Base-by-base conservation (phyloP, 2,113 vertebrate genomes). In the Rhagologus leucostigma region DNA sequence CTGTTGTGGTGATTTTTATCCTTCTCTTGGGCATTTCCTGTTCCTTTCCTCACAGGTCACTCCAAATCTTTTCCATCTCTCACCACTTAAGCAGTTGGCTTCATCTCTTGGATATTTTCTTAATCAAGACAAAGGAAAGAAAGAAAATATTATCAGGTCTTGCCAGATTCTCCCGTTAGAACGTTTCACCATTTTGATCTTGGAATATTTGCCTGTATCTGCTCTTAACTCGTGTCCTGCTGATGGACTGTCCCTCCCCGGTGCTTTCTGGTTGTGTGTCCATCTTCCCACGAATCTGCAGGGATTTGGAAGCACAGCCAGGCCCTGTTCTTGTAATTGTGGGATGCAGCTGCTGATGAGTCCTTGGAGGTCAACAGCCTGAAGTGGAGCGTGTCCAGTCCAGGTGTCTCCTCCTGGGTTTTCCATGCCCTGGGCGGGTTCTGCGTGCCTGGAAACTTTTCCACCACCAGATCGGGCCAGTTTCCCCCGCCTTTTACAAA, bases 211-310 rank as follows among this genome's bases (percentile, higher is more conserved):
- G 32, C 37, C 39, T 42, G 4, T 33, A 1, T 22, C 27, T 74
- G 32, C 35, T 75, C 24, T 22, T 15, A 27, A 6, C n/a, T 78
- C 0, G 0, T 71, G 23, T 19, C 14, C 33, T 35, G 7, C 12
- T 16, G 20, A 0, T 14, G 41, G 52, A 33, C 39, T 19, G 24
- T 35, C 23, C 29, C 3, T 94, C 39, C 30, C 33, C 16, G 6
- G 10, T 5, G 11, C 24, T 77, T 29, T 13, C 24, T 73, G 46
- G 0, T 3, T 37, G 8, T 39, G 5, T n/a, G 6, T 73, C 2
- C 1, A 3, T 53, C 29, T 14, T 39, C 20, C 2, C 62, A 12
- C 10, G 1, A 0, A 1, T 3, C 27, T 50, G 27, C 69, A 52
- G 74, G 59, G 47, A 2, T 21, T 13, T 18, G 39, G n/a, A n/a